Evolutionary conservation across 2,888 invertebrate species (phyloP).

Genomic region (Oithona nana): DNA sequence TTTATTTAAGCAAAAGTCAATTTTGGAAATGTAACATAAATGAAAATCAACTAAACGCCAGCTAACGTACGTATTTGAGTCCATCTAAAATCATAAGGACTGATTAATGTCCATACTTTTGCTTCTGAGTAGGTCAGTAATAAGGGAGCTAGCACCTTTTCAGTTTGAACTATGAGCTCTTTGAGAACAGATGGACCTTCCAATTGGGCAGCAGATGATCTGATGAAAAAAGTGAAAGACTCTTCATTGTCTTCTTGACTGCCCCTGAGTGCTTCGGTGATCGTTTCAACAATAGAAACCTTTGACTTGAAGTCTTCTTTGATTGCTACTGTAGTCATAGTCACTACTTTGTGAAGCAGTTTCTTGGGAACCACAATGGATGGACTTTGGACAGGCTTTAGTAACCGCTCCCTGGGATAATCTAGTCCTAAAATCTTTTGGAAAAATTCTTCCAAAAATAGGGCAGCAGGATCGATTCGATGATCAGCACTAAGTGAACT

Average conservation of each 20-base stretch:
- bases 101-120: no score
- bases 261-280: not conserved
- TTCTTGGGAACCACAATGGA: no score
- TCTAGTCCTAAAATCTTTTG: not conserved
- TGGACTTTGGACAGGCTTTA: no score
- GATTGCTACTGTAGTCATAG: not conserved
- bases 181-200: not conserved
- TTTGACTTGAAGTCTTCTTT: not conserved
- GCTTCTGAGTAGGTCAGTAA: not conserved
- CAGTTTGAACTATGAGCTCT: not conserved
- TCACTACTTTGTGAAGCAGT: no score
- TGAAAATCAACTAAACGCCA: no score
- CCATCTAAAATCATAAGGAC: no score
- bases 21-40: no score
- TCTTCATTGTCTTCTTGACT: not conserved
- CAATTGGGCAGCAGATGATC: not conserved
- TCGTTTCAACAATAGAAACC: not conserved
- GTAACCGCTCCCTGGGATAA: not conserved
- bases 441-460: not conserved
- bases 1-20: no score
- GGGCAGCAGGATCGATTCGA: not conserved
- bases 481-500: not conserved
- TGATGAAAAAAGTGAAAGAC: not conserved
- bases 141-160: not conserved
- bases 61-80: no score